Conservation (phyloP, 2,888 invertebrate species). For the Creontiades dilutus region DNA sequence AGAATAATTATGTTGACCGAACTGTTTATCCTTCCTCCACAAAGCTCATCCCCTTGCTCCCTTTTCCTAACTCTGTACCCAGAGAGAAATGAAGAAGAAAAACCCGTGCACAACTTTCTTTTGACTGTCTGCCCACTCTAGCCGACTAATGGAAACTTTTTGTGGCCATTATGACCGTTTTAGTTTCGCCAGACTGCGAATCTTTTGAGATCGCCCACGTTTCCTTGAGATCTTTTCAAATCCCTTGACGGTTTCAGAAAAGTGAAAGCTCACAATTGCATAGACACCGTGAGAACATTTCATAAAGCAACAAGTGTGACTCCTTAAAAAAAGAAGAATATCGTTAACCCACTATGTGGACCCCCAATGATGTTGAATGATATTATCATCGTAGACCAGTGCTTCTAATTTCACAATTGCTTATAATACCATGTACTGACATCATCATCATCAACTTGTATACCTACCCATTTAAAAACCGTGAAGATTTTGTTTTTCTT, state of each 20-base stretch:
- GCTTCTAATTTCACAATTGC: too few relatives aligned
- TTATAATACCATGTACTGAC: too few relatives aligned
- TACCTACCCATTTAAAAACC: too few relatives aligned
- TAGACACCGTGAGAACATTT: conserved; percentile 27
- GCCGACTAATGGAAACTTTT: conserved; percentile 37
- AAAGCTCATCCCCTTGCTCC: conserved; percentile 35
- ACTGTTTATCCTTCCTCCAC: conserved; percentile 49
- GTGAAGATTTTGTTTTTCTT: too few relatives aligned
- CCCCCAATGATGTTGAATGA: too few relatives aligned
- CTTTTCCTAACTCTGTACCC: conserved; percentile 32
- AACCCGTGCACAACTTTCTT: conserved; percentile 1
- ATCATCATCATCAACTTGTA: too few relatives aligned
- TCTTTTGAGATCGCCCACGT: conserved; percentile 25
- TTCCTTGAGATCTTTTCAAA: conserved; percentile 14
- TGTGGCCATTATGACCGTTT: conserved; percentile 41
- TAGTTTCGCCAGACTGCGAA: conserved; percentile 52
- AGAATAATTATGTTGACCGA: conserved; percentile 53
- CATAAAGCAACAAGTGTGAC: not conserved
- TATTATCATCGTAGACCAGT: too few relatives aligned
- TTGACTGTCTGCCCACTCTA: conserved; percentile 20
- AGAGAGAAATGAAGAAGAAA: not conserved
- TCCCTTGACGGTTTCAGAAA: not conserved
- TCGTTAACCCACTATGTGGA: too few relatives aligned
- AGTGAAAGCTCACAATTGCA: conserved; percentile 17
- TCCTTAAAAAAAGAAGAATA: not conserved